Evolutionary conservation across 2,797 vertebrate genomes (phyloP).

Genomic region (Galago senegalensis): DNA sequence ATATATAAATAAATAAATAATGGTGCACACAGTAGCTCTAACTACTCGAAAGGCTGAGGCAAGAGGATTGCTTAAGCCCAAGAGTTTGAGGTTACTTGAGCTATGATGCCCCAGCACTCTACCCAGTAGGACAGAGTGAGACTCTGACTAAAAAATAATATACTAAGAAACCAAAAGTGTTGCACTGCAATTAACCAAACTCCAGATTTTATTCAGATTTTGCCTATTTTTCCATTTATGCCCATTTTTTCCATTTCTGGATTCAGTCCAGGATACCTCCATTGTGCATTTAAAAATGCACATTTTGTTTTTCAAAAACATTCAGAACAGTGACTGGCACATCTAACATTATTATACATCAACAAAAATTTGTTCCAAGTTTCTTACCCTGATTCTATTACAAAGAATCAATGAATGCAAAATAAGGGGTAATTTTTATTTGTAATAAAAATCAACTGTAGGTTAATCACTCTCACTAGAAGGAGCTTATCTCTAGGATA

Average conservation of each 20-base stretch:
- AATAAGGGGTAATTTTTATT: neutral
- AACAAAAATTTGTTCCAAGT: constrained; percentile 28
- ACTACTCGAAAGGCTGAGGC: no score
- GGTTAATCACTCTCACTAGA: neutral
- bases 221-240: constrained; percentile 40
- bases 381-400: neutral
- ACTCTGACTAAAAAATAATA: no score
- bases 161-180: neutral
- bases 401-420: constrained; percentile 32
- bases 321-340: neutral
- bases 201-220: constrained; percentile 38
- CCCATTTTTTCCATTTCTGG: constrained; percentile 43
- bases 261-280: neutral
- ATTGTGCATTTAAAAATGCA: neutral
- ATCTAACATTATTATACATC: neutral
- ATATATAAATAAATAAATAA: no score
- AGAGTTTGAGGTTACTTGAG: no score
- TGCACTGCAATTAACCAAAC: constrained; percentile 22
- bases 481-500: neutral
- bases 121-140: no score
- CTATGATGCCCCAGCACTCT: no score
- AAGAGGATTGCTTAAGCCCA: no score
- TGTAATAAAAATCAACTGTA: constrained; percentile 42
- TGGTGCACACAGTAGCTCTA: no score
- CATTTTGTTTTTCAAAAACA: constrained; percentile 47